Conservation (phyloP, 2,113 vertebrate species). For the Cromileptes altivelis region DNA sequence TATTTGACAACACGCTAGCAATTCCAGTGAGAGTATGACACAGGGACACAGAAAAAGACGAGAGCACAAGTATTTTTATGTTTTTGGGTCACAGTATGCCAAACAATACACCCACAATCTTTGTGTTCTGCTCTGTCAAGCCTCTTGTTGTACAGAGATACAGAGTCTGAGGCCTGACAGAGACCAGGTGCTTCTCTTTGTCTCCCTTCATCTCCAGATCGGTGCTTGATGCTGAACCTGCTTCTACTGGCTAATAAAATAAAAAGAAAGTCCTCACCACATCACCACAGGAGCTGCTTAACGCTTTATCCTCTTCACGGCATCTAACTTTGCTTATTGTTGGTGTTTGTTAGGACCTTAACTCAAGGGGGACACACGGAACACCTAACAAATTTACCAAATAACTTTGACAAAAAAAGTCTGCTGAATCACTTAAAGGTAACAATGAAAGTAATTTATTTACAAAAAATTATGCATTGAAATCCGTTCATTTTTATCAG, state of each 20-base stretch:
- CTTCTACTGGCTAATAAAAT: not conserved
- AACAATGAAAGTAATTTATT: too few species aligned
- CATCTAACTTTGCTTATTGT: not conserved
- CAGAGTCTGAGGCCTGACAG: not conserved
- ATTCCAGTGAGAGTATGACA: not conserved
- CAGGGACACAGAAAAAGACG: constrained; percentile 3
- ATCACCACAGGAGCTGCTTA: not conserved
- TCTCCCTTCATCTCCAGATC: constrained; percentile 12
- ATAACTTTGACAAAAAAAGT: too few species aligned
- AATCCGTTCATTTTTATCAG: too few species aligned
- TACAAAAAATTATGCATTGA: too few species aligned
- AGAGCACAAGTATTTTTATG: constrained; percentile 4
- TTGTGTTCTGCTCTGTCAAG: not conserved
- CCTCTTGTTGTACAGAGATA: not conserved
- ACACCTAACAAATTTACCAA: too few species aligned
- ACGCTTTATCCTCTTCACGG: not conserved
- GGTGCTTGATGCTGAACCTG: not conserved
- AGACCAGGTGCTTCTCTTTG: not conserved
- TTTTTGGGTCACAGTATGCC: constrained; percentile 45
- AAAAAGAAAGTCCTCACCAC: not conserved
- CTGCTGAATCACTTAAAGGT: too few species aligned
- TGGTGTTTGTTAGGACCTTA: not conserved
- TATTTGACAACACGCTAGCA: not conserved
- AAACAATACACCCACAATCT: constrained; percentile 23
- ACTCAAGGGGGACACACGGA: too few species aligned